phyloP scores from a whole-genome alignment of 2,113 vertebrate species.

The Gymnocephalus cernua region DNA sequence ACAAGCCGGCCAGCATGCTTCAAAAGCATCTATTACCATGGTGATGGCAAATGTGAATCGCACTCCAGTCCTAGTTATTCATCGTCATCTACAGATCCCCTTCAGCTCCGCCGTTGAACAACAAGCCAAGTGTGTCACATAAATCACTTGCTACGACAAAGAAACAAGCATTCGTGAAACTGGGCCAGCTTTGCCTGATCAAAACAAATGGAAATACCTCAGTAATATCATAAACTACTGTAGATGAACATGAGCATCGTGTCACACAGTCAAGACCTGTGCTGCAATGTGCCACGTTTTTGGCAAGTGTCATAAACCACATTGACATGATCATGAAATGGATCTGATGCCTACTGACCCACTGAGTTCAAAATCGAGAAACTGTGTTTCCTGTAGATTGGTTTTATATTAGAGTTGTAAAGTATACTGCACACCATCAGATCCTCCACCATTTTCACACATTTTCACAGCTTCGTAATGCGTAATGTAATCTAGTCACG shows the following conservation, averaged over 20 bases:
- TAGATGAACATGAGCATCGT: slow-evolving; percentile 19
- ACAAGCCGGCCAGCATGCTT: slow-evolving; percentile 24
- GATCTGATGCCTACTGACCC: background rate
- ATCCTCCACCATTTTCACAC: slow-evolving; percentile 15
- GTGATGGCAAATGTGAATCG: slow-evolving; percentile 36
- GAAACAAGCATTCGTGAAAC: slow-evolving; percentile 50
- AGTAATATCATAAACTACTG: background rate
- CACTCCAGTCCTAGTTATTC: slow-evolving; percentile 33
- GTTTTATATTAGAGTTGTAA: slow-evolving; percentile 10
- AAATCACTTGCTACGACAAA: slow-evolving; percentile 39
- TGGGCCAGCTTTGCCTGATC: slow-evolving; percentile 23
- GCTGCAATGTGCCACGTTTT: background rate
- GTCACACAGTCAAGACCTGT: slow-evolving; percentile 15
- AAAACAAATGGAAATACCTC: slow-evolving; percentile 37
- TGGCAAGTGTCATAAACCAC: slow-evolving; percentile 10
- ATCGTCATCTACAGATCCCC: slow-evolving; percentile 34
- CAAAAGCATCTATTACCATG: slow-evolving; percentile 58
- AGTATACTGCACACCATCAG: slow-evolving; percentile 4
- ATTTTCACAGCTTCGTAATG: too few species aligned
- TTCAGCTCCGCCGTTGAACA: slow-evolving; percentile 7
- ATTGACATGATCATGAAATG: slow-evolving; percentile 9
- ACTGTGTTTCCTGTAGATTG: background rate
- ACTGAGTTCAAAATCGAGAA: slow-evolving; percentile 10
- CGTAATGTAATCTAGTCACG: too few species aligned
- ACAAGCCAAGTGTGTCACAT: slow-evolving; percentile 35